Evolutionary conservation across 2,113 vertebrate species (phyloP), one percentile per base, ranked within the genome.

Genomic region (Rhinoderma darwinii): DNA sequence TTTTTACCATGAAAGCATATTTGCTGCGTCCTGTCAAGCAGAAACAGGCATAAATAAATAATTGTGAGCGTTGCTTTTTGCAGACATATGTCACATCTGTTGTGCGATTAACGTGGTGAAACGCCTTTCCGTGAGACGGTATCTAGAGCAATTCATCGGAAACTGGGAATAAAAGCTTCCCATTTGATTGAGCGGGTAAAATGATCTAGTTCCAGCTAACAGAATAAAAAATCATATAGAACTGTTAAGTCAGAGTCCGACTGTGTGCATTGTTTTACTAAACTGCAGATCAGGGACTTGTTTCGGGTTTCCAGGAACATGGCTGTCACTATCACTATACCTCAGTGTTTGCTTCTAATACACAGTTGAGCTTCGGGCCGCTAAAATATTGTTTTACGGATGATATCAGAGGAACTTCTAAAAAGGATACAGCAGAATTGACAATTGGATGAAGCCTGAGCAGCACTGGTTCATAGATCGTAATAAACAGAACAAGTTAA

Each of bases 1-100:
- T 27, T 91, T 90, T 88, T 89, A 88, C 82, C 78, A 88, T 51
- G 82, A 92, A 91, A 91, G 89, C 84, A 79, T 35, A 92, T 88
- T 88, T 37, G 5, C 61, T 89, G 87, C 84, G 84, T 92, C 86
- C 85, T 87, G 72, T 91, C 89, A 87, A 91, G 68, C 84, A 79
- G 54, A 88, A 90, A 73, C 44, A 50, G 85, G 74, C 43, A 88
- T 89, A 91, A 91, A 90, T 91, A 92, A 91, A 89, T 54, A 86
- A 87, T 81, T 39, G 44, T 8, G 86, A 89, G 63, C 66, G 72
- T 51, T 76, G 84, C 85, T 91, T 91, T 81, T 88, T 0, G 20
- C 86, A 89, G 86, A 84, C 0, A 0, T 25, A 4, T 22, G 72
- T 87, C 86, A 83, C 87, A 90, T 89, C 89, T 91, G 89, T 88